These are phyloP conservation scores for Eulemur mongoz DNA, from an alignment of 2,797 vertebrate species.

Conservation along the genomic window DNA sequence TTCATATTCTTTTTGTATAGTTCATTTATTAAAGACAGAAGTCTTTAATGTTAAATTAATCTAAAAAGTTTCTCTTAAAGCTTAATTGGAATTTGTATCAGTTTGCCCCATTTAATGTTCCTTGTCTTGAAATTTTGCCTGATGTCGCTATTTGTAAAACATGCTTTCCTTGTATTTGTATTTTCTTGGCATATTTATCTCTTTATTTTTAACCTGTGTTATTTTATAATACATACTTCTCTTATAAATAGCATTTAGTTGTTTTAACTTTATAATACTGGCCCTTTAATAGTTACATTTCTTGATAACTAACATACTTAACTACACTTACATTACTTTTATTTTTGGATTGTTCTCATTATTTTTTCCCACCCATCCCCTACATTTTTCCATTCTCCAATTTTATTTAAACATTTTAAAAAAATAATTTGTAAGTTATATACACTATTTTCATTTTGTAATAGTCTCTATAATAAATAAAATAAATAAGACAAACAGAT, in stretches of 20 bases:
- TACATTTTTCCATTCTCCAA: conserved; percentile 1
- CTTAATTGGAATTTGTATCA: neutral
- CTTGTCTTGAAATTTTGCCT: neutral
- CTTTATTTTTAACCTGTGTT: conserved; percentile 20
- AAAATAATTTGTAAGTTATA: conserved; percentile 20
- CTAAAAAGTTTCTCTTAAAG: neutral
- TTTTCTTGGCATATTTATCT: neutral
- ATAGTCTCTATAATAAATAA: neutral
- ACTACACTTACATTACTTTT: neutral
- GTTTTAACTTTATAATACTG: neutral
- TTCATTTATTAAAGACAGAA: neutral
- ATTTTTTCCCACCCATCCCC: neutral
- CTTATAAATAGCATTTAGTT: neutral
- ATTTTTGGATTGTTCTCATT: neutral
- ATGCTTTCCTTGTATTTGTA: neutral
- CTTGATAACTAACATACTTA: neutral
- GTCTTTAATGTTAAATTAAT: conserved; percentile 3
- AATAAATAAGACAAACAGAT: conserved; percentile 13
- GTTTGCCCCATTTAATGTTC: neutral
- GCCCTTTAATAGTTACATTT: neutral
- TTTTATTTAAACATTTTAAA: neutral
- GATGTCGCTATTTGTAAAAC: neutral
- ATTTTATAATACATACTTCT: neutral
- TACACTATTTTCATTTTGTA: conserved; percentile 20
- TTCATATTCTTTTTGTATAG: conserved; percentile 9